A percentile compares a stretch with the other conserved stretches of the same genome.
Conservation (phyloP, 2,113 vertebrate genomes). For the Rhabdomys dilectus region DNA sequence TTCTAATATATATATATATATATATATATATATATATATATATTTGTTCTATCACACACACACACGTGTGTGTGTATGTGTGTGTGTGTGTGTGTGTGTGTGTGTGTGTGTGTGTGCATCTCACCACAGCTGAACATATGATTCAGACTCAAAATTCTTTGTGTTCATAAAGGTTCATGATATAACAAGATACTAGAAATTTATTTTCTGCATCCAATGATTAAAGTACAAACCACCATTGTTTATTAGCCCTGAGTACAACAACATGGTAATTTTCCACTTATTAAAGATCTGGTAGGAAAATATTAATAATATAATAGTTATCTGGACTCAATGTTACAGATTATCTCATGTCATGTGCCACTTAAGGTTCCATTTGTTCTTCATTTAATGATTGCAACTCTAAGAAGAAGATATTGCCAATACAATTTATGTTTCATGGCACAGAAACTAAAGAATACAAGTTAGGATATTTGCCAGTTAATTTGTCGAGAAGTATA, state of each 20-base stretch:
- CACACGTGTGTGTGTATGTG: too few relatives aligned
- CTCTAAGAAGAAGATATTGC: fast-evolving
- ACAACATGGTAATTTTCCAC: background rate
- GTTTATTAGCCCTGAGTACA: fast-evolving
- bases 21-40: background rate
- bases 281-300: background rate
- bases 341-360: background rate
- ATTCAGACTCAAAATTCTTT: background rate
- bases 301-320: background rate
- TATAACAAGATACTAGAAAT: background rate
- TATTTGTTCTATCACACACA: too few relatives aligned
- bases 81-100: too few relatives aligned
- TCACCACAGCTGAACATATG: background rate
- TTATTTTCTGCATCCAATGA: background rate
- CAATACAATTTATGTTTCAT: background rate
- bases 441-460: background rate
- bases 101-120: background rate
- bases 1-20: too few relatives aligned
- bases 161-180: background rate
- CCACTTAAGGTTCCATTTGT: background rate
- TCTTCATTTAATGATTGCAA: background rate
- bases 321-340: background rate
- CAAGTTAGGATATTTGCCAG: background rate
- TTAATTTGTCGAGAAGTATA: background rate
- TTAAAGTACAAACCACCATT: background rate